Evolutionary conservation across 1,140 invertebrate species (phyloP), one percentile per base, ranked within the genome.

Genomic region (Octopus sinensis): DNA sequence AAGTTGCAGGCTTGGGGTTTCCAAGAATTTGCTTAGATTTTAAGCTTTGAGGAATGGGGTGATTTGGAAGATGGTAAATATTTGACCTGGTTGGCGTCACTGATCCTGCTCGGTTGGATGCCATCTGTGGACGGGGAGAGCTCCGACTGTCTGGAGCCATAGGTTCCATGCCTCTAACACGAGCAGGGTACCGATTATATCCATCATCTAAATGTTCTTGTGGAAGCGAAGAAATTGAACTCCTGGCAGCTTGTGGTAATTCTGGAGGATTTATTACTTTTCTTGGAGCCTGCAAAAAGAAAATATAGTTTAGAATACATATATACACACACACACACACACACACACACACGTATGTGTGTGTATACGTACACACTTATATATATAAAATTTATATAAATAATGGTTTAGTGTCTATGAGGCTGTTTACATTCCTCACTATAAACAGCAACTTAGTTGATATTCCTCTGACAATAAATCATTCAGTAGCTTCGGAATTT

Each of bases 161-260:
- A 5, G 7, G 79, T 6, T 52, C n/a, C 43, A 80, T 73, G 4
- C 56, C 68, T 71, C 73, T 56, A 52, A 73, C 68, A 5, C 56
- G 68, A 23, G 80, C 76, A 10, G 76, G 5, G 53, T 30, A 86
- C 17, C 84, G 82, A 54, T 82, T 83, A 71, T 85, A 86, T 81
- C 84, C 84, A 79, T 86, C 86, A 17, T 84, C 80, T n/a, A 82
- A 82, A 13, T 85, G 81, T 17, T 85, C 80, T 52, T 83, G 79
- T 71, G 82, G 6, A 56, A 78, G 56, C 77, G 82, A 81, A 12
- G 76, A 54, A 71, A 83, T 62, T 9, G 82, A 83, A 4, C 82
- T 80, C 7, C 52, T 80, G 9, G 30, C 73, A 4, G 54, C 30
- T 13, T 75, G 68, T 78, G 43, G 68, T 10, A 12, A 9, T 7